Evolutionary conservation across 2,797 vertebrate genomes (phyloP).

Genomic region (Neoniphon sammara): DNA sequence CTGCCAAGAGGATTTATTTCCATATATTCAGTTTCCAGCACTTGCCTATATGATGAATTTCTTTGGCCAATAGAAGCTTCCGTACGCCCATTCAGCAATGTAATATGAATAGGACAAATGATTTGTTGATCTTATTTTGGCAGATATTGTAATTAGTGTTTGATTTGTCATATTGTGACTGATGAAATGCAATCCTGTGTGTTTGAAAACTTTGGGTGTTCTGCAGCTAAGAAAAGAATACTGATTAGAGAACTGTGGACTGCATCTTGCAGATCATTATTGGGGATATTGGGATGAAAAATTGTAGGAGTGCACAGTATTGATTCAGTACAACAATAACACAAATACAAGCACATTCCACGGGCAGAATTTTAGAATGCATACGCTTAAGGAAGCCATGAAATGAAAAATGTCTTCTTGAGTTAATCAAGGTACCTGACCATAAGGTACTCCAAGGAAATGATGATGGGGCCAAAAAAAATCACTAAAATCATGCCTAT

Average conservation of each 20-base stretch:
- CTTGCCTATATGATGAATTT: constrained; percentile 68
- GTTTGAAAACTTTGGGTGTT: constrained; percentile 56
- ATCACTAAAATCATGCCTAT: constrained; percentile 28
- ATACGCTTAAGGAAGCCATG: neutral
- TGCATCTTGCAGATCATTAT: constrained; percentile 60
- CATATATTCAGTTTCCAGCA: constrained; percentile 63
- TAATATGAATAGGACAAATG: constrained; percentile 63
- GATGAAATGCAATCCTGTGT: constrained; percentile 64
- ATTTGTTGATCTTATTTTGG: constrained; percentile 70
- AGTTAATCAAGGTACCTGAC: constrained; percentile 29
- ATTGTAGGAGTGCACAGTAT: constrained; percentile 54
- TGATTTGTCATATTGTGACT: constrained; percentile 73
- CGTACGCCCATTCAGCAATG: constrained; percentile 31
- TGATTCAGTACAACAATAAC: constrained; percentile 53
- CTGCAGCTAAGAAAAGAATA: constrained; percentile 41
- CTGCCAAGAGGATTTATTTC: constrained; percentile 71
- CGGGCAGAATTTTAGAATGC: constrained; percentile 3
- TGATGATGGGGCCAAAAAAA: constrained; percentile 28
- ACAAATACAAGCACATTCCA: constrained; percentile 46
- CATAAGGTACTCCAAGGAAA: constrained; percentile 12
- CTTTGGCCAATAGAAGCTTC: constrained; percentile 44
- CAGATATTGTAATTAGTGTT: constrained; percentile 79
- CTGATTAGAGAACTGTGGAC: constrained; percentile 60
- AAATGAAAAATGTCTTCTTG: constrained; percentile 32
- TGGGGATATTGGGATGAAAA: constrained; percentile 59